phyloP scores from a whole-genome alignment of 2,797 vertebrate genomes.

The Myripristis murdjan region DNA sequence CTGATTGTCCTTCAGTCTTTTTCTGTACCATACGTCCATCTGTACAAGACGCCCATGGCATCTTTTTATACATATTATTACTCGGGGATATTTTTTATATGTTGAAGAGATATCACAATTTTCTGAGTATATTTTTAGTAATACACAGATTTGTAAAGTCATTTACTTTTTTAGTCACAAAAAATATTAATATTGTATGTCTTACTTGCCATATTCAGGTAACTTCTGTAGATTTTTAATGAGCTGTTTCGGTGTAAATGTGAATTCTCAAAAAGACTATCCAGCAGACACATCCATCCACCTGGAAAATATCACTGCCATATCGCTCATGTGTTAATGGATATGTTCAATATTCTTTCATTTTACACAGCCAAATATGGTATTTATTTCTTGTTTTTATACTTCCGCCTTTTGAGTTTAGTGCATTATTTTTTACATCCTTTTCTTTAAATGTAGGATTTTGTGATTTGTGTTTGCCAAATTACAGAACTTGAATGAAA shows the following conservation, averaged over 20 bases:
- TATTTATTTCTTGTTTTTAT: constrained; percentile 53
- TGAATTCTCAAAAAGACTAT: constrained; percentile 46
- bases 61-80: constrained; percentile 62
- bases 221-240: constrained; percentile 62
- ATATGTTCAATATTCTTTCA: constrained; percentile 33
- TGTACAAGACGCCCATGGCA: constrained; percentile 58
- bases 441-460: constrained; percentile 19
- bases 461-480: constrained; percentile 46
- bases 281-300: constrained; percentile 47
- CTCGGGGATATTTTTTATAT: constrained; percentile 82
- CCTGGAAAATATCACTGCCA: constrained; percentile 56
- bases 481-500: constrained; percentile 52
- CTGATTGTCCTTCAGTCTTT: constrained; percentile 56
- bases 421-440: constrained; percentile 21
- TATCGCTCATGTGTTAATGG: constrained; percentile 25
- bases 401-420: constrained; percentile 8
- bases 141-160: constrained; percentile 81
- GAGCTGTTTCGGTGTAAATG: constrained; percentile 46
- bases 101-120: constrained; percentile 64
- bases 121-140: constrained; percentile 85
- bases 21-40: constrained; percentile 54
- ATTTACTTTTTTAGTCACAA: constrained; percentile 82
- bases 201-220: constrained; percentile 69
- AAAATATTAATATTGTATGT: constrained; percentile 62
- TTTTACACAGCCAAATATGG: constrained; percentile 19